Evolutionary conservation across 2,888 invertebrate genomes (phyloP).

Genomic region (Rhogogaster chlorosoma): DNA sequence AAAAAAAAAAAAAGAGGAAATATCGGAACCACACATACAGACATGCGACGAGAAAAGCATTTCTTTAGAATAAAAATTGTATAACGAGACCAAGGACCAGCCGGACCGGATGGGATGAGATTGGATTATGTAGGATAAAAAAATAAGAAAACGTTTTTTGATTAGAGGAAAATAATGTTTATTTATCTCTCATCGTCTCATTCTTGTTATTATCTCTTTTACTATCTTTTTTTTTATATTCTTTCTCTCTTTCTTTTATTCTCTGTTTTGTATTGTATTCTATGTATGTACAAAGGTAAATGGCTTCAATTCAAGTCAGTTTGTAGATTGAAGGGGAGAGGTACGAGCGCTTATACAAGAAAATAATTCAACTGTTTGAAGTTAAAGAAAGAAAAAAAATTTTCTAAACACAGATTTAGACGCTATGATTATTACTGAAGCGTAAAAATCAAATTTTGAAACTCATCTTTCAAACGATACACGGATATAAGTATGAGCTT

Average conservation of each 20-base stretch:
- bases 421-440: not conserved
- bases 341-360: not conserved
- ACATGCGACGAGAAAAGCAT: not conserved
- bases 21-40: not conserved
- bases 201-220: not conserved
- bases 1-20: too few relatives aligned
- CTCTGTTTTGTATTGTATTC: not conserved
- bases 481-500: too few relatives aligned
- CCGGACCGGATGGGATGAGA: conserved; percentile 47
- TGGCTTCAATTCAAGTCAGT: not conserved
- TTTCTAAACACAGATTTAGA: not conserved
- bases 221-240: conserved; percentile 1
- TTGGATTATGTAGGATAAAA: conserved; percentile 36
- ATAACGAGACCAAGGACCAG: conserved; percentile 34
- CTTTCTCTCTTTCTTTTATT: too few relatives aligned
- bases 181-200: not conserved
- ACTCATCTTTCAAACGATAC: too few relatives aligned
- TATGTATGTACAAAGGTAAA: not conserved
- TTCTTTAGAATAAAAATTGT: not conserved
- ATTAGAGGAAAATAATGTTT: conserved; percentile 24
- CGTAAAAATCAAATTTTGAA: not conserved
- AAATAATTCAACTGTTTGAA: not conserved
- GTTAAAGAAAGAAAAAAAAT: not conserved
- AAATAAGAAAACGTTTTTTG: conserved; percentile 22
- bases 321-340: not conserved